Base-by-base conservation (phyloP, 2,113 vertebrate species). In the Xiphias gladius region DNA sequence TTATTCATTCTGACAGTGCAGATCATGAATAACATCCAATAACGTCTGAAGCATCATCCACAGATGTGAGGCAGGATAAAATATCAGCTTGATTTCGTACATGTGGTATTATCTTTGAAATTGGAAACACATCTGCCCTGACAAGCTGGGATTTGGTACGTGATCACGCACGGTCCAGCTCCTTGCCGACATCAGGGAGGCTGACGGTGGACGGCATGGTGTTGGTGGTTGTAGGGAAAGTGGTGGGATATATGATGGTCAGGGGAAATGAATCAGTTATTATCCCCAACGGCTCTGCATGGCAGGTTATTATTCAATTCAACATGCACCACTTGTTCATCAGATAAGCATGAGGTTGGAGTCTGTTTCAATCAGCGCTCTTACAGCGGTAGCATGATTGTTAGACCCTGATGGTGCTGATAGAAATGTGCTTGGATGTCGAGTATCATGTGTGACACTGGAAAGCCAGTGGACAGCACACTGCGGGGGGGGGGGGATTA, bases 251-350 rank as follows among this genome's bases (percentile, higher is more conserved):
- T 67, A 58, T 80, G 75, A 50, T 48, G n/a, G 54, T 65, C 64
- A 61, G 39, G 13, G 63, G 37, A 73, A 82, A 86, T 82, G n/a
- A 88, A 84, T 88, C 83, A 80, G 85, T 87, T 85, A 88, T 77
- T 66, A 72, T 82, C n/a, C 67, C 82, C 52, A 55, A 63, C 48
- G 28, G 70, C 83, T 88, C 63, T 41, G 19, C 17, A 7, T 79
- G 77, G 82, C 77, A 88, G 77, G 64, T 87, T 85, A 89, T 89
- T 89, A 92, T 86, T 89, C 84, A 80, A 68, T 52, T 75, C 43
- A 83, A 75, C 77, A 87, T 85, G 72, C 68, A 63, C 63, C 79
- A 71, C 83, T 86, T 69, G 59, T 73, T 88, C 83, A 85, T 89
- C 82, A 89, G 89, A 89, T 84, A 73, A 86, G 71, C 80, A 78